These are phyloP conservation scores for Aricia agestis DNA, from an alignment of 1,140 invertebrate species.

Conservation along the genomic window DNA sequence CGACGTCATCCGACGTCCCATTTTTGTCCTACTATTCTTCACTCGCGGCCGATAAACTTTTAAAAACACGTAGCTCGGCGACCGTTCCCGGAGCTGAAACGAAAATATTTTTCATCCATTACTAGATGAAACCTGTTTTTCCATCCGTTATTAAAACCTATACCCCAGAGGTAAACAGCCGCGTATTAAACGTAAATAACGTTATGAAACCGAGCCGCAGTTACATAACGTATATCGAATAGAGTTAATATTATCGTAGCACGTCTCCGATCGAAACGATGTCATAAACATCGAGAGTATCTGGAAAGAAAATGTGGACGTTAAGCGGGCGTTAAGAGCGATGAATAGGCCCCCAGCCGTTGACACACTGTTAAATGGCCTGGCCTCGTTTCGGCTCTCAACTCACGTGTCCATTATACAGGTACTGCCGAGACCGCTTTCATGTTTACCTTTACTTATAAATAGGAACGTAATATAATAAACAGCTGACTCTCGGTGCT, in stretches of 20 bases:
- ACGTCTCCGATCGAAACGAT: neutral
- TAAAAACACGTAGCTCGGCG: conserved; percentile 4
- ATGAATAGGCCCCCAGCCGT: conserved; percentile 56
- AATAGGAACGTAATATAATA: neutral
- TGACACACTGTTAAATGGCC: conserved; percentile 57
- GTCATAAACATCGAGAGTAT: conserved; percentile 10
- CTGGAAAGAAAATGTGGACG: conserved; percentile 30
- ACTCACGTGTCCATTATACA: conserved; percentile 28
- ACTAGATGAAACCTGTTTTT: conserved; percentile 12
- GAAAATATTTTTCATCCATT: conserved; percentile 11
- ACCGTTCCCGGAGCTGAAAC: neutral
- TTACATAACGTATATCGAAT: conserved; percentile 9
- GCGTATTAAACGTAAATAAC: neutral
- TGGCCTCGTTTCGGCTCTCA: conserved; percentile 47
- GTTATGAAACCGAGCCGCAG: neutral
- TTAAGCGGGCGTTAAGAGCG: conserved; percentile 42
- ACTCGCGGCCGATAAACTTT: neutral
- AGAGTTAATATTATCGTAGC: neutral
- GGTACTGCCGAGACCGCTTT: neutral
- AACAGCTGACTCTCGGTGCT: neutral
- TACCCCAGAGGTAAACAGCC: conserved; percentile 2
- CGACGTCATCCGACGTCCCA: conserved; percentile 7
- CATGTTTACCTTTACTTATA: conserved; percentile 7
- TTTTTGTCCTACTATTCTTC: conserved; percentile 5
- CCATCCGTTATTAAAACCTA: neutral